phyloP scores from a whole-genome alignment of 2,113 vertebrate genomes.

The Ardeotis arabs region DNA sequence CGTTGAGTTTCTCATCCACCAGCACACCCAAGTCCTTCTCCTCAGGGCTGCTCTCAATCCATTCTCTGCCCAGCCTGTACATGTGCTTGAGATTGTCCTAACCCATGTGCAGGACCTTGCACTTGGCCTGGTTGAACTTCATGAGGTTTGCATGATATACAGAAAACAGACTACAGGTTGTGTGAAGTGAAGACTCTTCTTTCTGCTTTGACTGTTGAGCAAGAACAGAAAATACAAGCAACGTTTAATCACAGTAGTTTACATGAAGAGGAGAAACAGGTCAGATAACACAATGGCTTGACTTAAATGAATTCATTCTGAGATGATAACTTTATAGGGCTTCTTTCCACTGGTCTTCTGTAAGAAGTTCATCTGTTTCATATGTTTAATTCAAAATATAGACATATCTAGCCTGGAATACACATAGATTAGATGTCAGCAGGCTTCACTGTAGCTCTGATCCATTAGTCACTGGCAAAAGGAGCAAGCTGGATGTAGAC shows the following conservation, averaged over 20 bases:
- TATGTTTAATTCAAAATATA: background rate
- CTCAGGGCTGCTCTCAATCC: too few species aligned
- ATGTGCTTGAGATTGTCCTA: too few species aligned
- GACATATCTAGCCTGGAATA: background rate
- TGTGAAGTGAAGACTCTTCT: slow-evolving; percentile 60
- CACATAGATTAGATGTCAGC: background rate
- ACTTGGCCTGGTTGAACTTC: too few species aligned
- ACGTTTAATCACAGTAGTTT: background rate
- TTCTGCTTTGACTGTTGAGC: slow-evolving; percentile 64
- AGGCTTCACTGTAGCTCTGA: background rate
- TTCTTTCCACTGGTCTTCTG: background rate
- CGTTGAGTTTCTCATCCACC: too few species aligned
- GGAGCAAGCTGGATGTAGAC: background rate
- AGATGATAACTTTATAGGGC: background rate
- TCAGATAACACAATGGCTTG: background rate
- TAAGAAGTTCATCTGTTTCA: background rate
- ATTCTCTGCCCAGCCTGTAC: too few species aligned
- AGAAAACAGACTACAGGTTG: slow-evolving; percentile 73
- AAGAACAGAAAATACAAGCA: slow-evolving; percentile 66
- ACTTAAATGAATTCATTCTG: background rate
- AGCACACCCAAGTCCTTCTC: too few species aligned
- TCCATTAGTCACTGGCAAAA: background rate
- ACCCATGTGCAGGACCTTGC: too few species aligned
- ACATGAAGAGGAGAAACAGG: slow-evolving; percentile 32
- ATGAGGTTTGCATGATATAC: background rate